Base-by-base conservation (phyloP, 2,797 vertebrate species). In the Alfaro cultratus region DNA sequence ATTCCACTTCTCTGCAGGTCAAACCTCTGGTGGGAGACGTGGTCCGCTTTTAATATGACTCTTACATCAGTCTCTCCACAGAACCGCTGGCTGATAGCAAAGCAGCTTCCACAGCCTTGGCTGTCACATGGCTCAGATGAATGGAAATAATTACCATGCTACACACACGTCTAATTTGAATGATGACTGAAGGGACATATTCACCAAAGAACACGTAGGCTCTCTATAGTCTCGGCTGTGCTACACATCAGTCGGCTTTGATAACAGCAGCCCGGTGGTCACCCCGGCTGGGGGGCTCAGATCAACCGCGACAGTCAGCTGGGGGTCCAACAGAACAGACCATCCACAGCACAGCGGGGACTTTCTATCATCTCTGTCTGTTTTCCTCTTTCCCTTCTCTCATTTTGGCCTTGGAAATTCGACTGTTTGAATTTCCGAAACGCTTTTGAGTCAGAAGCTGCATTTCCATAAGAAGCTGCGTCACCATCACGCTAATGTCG, bases 241-340 rank as follows among this genome's bases (percentile, higher is more conserved):
- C 26, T 34, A 83, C 80, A 86, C 91, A 91, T 93, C 90, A 93
- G 86, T 91, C 75, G 53, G 85, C 86, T 89, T 91, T 88, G 87
- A 92, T 91, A 91, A 89, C 87, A 85, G 87, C 82, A 83, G 88
- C 86, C 79, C 76, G 85, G 90, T 92, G 91, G 90, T 89, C 92
- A 76, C 62, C 92, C 47, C 90, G 90, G 90, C 89, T 85, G 87
- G 86, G 84, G 88, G 80, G 47, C 85, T 90, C 76, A 91, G 89
- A 93, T 92, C 90, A 85, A 83, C 89, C 80, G 73, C 77, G 70
- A 84, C 84, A 88, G 85, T 80, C 88, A 88, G 91, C 91, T 90
- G 89, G 89, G 74, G 86, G 86, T 72, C 75, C 72, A 2, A 83
- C 76, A 85, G 83, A 91, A 91, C 74, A 85, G 81, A 84, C 83